Evolutionary conservation across 2,888 invertebrate species (phyloP).

Genomic region (Scaptomyza cyrtandrae): DNA sequence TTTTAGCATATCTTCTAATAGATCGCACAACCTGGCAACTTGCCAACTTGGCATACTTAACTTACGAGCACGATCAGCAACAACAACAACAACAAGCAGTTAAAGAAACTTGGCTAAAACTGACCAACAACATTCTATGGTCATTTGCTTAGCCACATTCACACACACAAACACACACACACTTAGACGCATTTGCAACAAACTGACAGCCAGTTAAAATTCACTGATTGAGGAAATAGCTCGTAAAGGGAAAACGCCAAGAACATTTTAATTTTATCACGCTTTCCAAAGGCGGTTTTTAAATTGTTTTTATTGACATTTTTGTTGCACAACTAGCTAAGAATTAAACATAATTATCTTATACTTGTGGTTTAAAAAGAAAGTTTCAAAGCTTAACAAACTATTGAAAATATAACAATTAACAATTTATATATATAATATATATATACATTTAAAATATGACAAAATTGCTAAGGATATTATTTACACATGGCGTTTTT

Average conservation of each 20-base stretch:
- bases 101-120: constrained; percentile 4
- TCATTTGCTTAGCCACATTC: constrained; percentile 10
- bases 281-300: background rate
- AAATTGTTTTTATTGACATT: background rate
- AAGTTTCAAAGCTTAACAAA: too few relatives aligned
- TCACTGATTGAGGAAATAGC: constrained; percentile 42
- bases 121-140: constrained; percentile 29
- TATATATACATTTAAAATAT: too few relatives aligned
- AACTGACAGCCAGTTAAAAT: constrained; percentile 43
- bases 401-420: too few relatives aligned
- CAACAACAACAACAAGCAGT: background rate
- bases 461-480: too few relatives aligned
- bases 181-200: constrained; percentile 3
- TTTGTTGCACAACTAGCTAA: too few relatives aligned
- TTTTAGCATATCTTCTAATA: constrained; percentile 77
- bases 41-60: constrained; percentile 61
- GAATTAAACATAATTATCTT: too few relatives aligned
- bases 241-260: constrained; percentile 14
- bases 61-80: constrained; percentile 33
- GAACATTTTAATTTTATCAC: constrained; percentile 11
- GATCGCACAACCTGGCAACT: constrained; percentile 55
- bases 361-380: too few relatives aligned
- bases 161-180: background rate
- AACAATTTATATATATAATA: too few relatives aligned
- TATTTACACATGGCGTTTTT: too few relatives aligned